Base-by-base conservation (phyloP, 2,797 vertebrate genomes). In the Morus bassanus region DNA sequence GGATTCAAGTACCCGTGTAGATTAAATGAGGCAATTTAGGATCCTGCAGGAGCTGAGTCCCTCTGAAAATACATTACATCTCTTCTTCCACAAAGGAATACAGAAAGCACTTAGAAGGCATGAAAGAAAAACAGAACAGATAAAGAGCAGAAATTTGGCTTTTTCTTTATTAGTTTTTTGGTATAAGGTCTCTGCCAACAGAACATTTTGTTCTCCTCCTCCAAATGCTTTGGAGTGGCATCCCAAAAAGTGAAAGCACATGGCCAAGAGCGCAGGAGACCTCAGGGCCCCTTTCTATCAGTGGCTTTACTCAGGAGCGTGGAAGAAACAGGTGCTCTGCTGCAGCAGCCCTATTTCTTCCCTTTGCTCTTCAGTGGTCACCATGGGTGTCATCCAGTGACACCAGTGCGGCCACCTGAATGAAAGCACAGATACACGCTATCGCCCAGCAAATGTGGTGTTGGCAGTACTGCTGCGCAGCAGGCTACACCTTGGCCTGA, bases 1-100 rank as follows among this genome's bases (percentile, higher is more conserved):
- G 88, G 93, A 97, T 98, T 97, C 96, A 97, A 98, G 97, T 97
- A 96, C 94, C 96, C 53, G n/a, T 89, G 89, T 95, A 98, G 97
- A 97, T 97, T 98, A 98, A 98, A 97, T 91, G 88, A 97, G 85
- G 93, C 96, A 97, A 97, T 98, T 98, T 96, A 97, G 95, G 95
- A 97, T 97, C 94, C 97, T 97, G 85, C 84, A 97, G 96, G 96
- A 97, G 95, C 95, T 35, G 81, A 95, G 90, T 96, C 92, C 96
- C 88, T 96, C 92, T 96, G 91, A 57, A 70, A 88, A 85, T 78
- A 68, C 59, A 84, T 81, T 69, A 64, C 60, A 54, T 80, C 41
- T 77, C 50, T 48, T 41, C 27, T 43, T 68, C 65, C 94, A 86
- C 78, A 46, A 75, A 95, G 94, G 93, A 94, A 80, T 89, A 39